Base-by-base conservation (phyloP, 2,797 vertebrate species). In the Vespertilio murinus region DNA sequence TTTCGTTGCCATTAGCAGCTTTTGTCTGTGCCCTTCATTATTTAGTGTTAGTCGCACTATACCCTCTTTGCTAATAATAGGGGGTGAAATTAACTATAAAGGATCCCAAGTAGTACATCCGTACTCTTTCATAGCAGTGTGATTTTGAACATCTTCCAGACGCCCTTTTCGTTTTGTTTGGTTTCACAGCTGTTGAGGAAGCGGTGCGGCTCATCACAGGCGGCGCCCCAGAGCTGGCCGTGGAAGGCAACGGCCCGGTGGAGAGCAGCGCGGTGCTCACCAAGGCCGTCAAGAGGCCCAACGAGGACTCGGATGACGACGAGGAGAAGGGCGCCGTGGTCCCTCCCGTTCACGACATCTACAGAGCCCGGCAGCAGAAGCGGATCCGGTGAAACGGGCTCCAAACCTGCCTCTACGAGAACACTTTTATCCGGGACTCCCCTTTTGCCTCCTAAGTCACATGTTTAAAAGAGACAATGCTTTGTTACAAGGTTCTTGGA, bases 321-420 rank as follows among this genome's bases (percentile, higher is more conserved):
- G 99, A 99, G 85, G 99, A 99, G 96, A 99, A 99, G 98, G 99
- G 99, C 47, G 98, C 99, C 0, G 98, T 99, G 9, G 99, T 99
- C 33, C 99, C 99, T 4, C 99, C 99, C 0, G 98, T 99, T 91
- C 99, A 99, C 2, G 99, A 99, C 98, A 99, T 99, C 97, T 99
- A 99, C 98, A 99, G 99, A 84, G 98, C 99, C 1, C 98, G 99
- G 59, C 99, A 99, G 97, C 99, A 99, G 98, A 99, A 99, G 97
- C 98, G 99, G 97, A 99, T 99, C 97, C 99, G 99, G 98, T 99
- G 98, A 99, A 93, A 97, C 95, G 1, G 52, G 94, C 54, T 1
- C 40, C 42, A 90, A 67, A 69, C 78, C 80, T 79, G 86, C 83
- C 88, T 6, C 95, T 82, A 93, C 45, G 52, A 85, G 90, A 8